These are phyloP conservation scores for Philopedon plagiatum DNA, from an alignment of 2,888 invertebrate species.

Conservation along the genomic window DNA sequence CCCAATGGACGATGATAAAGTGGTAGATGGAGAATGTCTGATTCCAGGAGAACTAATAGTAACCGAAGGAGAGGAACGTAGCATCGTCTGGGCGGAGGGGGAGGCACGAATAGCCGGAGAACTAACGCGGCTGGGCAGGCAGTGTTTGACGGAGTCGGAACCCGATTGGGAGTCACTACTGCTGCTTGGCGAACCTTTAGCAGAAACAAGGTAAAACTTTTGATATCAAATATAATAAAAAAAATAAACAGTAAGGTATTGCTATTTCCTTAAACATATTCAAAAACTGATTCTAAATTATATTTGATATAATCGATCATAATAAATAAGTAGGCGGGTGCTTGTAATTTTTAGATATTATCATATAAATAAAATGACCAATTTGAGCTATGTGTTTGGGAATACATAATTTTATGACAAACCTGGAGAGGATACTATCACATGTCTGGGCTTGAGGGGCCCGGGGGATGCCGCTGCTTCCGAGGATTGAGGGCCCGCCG, in stretches of 20 bases:
- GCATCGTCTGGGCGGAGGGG: constrained; percentile 65
- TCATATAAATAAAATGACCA: no score
- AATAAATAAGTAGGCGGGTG: no score
- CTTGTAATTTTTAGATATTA: no score
- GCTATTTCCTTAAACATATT: no score
- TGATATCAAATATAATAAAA: no score
- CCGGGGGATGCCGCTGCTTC: constrained; percentile 58
- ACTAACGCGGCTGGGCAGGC: constrained; percentile 68
- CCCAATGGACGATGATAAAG: constrained; percentile 49
- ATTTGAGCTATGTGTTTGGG: no score
- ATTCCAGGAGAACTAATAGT: constrained; percentile 59
- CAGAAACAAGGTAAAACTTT: background rate
- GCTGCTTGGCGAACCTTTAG: constrained; percentile 81
- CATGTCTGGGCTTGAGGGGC: constrained; percentile 69
- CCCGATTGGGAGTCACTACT: constrained; percentile 87
- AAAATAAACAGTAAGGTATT: background rate
- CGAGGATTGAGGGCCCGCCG: constrained; percentile 51
- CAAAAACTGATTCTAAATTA: no score
- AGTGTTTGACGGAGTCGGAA: constrained; percentile 81
- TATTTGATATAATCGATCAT: no score
- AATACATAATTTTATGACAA: background rate
- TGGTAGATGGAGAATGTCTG: constrained; percentile 58
- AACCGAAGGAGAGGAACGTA: constrained; percentile 66
- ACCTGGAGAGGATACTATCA: constrained; percentile 81
- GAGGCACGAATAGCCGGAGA: constrained; percentile 69